These are phyloP conservation scores for Cepaea nemoralis DNA, from an alignment of 1,140 invertebrate genomes.

Conservation along the genomic window DNA sequence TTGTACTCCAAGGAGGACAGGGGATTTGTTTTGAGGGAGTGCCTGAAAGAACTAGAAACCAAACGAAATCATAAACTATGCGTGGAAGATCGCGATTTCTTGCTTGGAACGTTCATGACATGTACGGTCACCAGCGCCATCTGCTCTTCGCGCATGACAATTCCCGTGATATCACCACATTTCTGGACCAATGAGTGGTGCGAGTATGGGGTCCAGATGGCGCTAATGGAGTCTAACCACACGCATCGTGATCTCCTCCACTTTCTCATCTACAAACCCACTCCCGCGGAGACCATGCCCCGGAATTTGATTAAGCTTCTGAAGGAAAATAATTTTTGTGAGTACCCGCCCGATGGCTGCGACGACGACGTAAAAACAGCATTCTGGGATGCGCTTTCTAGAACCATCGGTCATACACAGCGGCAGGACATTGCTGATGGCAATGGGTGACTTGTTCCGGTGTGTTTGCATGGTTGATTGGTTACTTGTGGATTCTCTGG, in stretches of 20 bases:
- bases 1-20: constrained; percentile 41
- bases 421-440: too few species aligned
- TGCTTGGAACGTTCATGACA: constrained; percentile 71
- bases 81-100: constrained; percentile 53
- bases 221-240: background rate
- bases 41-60: constrained; percentile 43
- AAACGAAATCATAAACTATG: constrained; percentile 41
- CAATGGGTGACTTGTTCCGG: too few species aligned
- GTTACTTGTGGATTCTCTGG: too few species aligned
- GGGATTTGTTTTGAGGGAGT: constrained; percentile 36
- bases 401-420: background rate
- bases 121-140: constrained; percentile 77
- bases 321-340: background rate
- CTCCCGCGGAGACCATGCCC: background rate
- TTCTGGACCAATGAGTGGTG: background rate
- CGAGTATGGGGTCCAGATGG: background rate
- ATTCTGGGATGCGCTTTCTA: background rate
- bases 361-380: background rate
- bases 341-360: background rate
- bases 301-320: background rate
- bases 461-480: too few species aligned
- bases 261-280: background rate
- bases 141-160: constrained; percentile 76
- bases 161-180: constrained; percentile 75
- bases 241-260: background rate